Evolutionary conservation across 2,888 invertebrate genomes (phyloP), one percentile per base, ranked within the genome.

Genomic region (Sinodicranocentrus sp.): DNA sequence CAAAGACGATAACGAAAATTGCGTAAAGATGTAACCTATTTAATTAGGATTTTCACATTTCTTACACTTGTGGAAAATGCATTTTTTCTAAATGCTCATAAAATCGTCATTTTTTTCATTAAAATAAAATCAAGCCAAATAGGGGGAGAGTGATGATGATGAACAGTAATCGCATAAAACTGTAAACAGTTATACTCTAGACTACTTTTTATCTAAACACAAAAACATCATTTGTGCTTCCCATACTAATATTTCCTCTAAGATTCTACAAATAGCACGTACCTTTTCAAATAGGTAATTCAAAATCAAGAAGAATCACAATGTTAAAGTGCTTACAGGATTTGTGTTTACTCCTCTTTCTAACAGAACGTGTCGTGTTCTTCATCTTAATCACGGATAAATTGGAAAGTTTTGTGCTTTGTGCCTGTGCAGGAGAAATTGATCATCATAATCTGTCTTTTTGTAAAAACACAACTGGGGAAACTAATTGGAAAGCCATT

Each of bases 331-430:
- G 52, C n/a, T 52, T 52, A 25, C 59, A 59, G 59, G 15, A 26
- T 65, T 65, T 65, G n/a, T 65, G 19, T 63, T 23, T 28, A 6
- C 13, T 44, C 21, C 1, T n/a, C 6, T 67, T 44, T 67, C 67
- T 43, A n/a, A 19, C 0, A 13, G 33, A 33, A 10, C 33, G 33
- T 10, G 3, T 33, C 82, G 73, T 82, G 82, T 75, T 82, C 82
- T 73, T 73, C 73, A 80, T 5, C 71, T 79, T 72, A 65, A 82
- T 73, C 82, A 82, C 77, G 70, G 79, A 79, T 72, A 73, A 76
- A 87, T 87, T 87, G 87, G 87, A 87, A 88, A 88, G 88, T 88
- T 82, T 82, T 67, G 67, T 67, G 70, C 61, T 52, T 67, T 77
- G 15, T 80, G n/a, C n/a, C n/a, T n/a, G 61, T 65, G 52, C 72